A percentile compares a stretch with the other conserved stretches of the same genome.
These are phyloP conservation scores for Amphibalanus amphitrite DNA, from an alignment of 1,140 invertebrate genomes.

Conservation along the genomic window DNA sequence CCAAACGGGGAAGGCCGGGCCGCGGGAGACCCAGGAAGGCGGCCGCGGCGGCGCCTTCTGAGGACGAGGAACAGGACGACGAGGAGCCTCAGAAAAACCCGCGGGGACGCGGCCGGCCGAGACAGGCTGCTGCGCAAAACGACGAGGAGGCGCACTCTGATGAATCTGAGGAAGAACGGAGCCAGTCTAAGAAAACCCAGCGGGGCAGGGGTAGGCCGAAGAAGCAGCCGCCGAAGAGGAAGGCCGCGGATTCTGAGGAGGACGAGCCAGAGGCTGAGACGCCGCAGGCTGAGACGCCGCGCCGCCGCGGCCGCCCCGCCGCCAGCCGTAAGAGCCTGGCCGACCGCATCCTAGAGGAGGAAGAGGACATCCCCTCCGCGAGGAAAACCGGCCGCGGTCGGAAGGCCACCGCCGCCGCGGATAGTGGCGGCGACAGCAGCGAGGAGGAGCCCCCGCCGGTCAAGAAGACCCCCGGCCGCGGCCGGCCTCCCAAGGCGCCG, in stretches of 20 bases:
- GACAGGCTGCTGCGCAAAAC: background rate
- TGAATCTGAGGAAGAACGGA: background rate
- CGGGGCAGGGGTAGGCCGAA: no score
- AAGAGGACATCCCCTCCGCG: background rate
- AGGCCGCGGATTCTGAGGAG: background rate
- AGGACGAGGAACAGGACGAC: background rate
- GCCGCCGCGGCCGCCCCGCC: no score
- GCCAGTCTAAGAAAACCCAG: background rate
- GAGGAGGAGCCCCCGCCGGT: background rate
- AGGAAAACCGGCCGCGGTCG: background rate
- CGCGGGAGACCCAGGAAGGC: no score
- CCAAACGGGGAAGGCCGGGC: background rate
- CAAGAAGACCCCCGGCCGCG: background rate
- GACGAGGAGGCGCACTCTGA: background rate
- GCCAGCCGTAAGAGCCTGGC: no score
- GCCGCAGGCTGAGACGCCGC: background rate
- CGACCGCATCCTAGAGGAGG: background rate
- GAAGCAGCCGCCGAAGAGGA: no score
- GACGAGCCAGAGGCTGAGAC: no score
- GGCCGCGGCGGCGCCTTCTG: background rate
- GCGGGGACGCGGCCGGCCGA: no score
- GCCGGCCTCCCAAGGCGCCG: no score
- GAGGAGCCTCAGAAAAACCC: background rate
- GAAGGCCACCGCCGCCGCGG: no score
- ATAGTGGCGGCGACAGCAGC: background rate